phyloP scores from a whole-genome alignment of 2,888 invertebrate genomes.

The Serrognathus titanus region DNA sequence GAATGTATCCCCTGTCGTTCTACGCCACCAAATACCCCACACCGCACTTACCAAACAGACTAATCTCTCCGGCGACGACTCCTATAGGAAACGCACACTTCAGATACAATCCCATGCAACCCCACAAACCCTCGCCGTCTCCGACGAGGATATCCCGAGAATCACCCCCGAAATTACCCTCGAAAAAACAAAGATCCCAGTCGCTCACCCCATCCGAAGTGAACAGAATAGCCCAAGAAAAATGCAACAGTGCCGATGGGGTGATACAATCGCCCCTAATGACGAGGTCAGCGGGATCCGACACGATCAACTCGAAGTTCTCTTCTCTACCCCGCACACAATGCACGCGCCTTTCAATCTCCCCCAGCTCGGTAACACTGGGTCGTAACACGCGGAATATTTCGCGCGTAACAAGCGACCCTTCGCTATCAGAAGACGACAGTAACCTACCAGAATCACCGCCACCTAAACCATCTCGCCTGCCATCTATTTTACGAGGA shows the following conservation, averaged over 20 bases:
- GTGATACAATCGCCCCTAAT: constrained; percentile 57
- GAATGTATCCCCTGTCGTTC: constrained; percentile 74
- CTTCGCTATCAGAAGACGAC: constrained; percentile 53
- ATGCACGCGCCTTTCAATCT: constrained; percentile 53
- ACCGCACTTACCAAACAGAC: constrained; percentile 49
- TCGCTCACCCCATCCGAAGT: constrained; percentile 68
- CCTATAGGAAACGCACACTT: constrained; percentile 44
- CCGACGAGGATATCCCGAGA: constrained; percentile 54
- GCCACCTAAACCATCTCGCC: constrained; percentile 64
- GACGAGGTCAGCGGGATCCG: constrained; percentile 48
- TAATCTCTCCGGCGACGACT: constrained; percentile 47
- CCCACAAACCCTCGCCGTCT: constrained; percentile 53
- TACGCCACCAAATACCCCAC: constrained; percentile 62
- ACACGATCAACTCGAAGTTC: constrained; percentile 49
- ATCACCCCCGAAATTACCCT: constrained; percentile 50
- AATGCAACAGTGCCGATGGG: constrained; percentile 69
- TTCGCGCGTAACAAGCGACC: constrained; percentile 60
- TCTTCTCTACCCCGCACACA: constrained; percentile 55
- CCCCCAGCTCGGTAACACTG: constrained; percentile 49
- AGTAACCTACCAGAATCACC: constrained; percentile 56
- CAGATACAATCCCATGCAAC: constrained; percentile 34
- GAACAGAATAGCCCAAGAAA: constrained; percentile 53
- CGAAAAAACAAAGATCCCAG: constrained; percentile 73
- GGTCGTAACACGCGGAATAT: constrained; percentile 52
- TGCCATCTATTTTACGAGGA: constrained; percentile 53